Evolutionary conservation across 2,797 vertebrate genomes (phyloP).

Genomic region (Paramormyrops hopkinsi): DNA sequence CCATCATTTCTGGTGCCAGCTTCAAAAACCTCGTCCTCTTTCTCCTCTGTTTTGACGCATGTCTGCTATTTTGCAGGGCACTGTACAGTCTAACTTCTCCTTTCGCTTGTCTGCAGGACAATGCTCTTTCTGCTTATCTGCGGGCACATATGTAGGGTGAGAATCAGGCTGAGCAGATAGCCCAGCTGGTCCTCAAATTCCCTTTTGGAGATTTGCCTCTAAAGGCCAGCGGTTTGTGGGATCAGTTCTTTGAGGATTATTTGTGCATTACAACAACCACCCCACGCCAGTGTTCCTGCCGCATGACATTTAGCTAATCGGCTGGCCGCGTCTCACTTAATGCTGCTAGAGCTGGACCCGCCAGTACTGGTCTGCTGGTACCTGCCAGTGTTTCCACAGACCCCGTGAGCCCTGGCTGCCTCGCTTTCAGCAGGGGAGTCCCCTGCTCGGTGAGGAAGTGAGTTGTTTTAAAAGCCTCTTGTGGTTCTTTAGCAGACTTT

Average conservation of each 20-base stretch:
- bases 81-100: background rate
- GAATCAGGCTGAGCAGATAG: background rate
- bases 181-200: background rate
- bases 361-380: background rate
- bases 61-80: background rate
- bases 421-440: background rate
- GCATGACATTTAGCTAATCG: background rate
- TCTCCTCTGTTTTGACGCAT: background rate
- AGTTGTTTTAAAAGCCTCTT: background rate
- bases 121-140: background rate
- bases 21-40: background rate
- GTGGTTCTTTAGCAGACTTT: background rate
- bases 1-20: background rate
- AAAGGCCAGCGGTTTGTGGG: background rate
- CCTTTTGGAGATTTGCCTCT: background rate
- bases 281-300: background rate
- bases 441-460: background rate
- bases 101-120: background rate
- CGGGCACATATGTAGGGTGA: background rate
- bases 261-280: background rate
- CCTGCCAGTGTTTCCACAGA: background rate
- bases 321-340: background rate
- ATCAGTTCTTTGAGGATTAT: background rate
- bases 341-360: background rate
- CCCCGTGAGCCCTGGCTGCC: background rate